These are phyloP conservation scores for Brachypalpus laphriformis DNA, from an alignment of 2,888 invertebrate species.

Conservation along the genomic window DNA sequence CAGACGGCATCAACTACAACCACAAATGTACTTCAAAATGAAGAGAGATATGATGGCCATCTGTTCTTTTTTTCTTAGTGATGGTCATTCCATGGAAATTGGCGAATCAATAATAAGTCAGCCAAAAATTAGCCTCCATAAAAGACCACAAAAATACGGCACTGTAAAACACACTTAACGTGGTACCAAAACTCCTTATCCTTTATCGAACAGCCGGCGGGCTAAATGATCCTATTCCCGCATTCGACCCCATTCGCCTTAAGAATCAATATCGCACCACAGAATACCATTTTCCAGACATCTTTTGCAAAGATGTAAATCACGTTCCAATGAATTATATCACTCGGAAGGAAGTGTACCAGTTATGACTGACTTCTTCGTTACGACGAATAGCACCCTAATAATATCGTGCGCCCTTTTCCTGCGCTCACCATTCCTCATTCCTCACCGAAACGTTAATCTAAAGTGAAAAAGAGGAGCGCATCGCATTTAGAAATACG, in stretches of 20 bases:
- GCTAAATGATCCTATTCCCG: not conserved
- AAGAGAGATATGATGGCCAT: no score
- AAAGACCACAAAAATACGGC: not conserved
- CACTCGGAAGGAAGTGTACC: constrained; percentile 63
- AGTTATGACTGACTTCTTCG: constrained; percentile 54
- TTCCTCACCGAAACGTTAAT: constrained; percentile 29
- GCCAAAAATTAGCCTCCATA: not conserved
- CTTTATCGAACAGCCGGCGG: not conserved
- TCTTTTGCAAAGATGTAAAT: constrained; percentile 44
- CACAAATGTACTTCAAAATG: no score
- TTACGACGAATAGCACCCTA: constrained; percentile 45
- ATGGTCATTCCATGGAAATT: not conserved
- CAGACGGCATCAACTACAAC: no score
- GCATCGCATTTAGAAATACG: not conserved
- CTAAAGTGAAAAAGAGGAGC: constrained; percentile 10
- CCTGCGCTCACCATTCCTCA: not conserved
- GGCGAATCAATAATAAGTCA: not conserved
- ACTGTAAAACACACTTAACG: not conserved
- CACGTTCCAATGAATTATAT: constrained; percentile 57
- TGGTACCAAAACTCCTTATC: not conserved
- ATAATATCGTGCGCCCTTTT: constrained; percentile 6
- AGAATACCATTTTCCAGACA: constrained; percentile 15
- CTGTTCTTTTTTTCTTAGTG: no score
- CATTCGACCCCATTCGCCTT: not conserved
- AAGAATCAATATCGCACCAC: constrained; percentile 34